Base-by-base conservation (phyloP, 2,113 vertebrate genomes). In the Odocoileus hemionus region DNA sequence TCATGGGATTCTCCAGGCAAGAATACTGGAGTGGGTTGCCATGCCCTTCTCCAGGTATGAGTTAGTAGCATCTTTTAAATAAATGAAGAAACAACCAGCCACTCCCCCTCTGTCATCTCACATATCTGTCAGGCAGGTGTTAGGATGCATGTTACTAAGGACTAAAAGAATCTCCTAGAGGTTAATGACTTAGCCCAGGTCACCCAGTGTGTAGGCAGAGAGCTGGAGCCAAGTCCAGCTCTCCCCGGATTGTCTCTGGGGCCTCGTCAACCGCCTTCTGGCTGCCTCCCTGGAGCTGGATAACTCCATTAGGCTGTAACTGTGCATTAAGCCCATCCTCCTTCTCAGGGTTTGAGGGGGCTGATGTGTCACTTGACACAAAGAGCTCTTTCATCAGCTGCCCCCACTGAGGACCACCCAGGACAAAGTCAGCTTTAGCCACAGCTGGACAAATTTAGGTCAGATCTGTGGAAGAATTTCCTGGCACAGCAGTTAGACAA, bases 381-480 rank as follows among this genome's bases (percentile, higher is more conserved):
- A 79, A 96, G 43, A 70, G 23, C 82, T 94, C 93, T 91, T 94
- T 94, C 57, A 70, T 36, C 55, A 67, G 86, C 93, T 94, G 30
- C 36, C 50, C 58, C 26, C 5, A 19, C 50, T 5, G 82, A 95
- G 91, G 95, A 95, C 89, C 96, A 95, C 96, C 86, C 96, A 94
- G 76, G 82, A 93, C 91, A 79, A 50, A 55, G 86, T 9, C 11
- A n/a, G 54, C 94, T 96, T 60, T 50, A 86, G 82, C 60, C 95
- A 79, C 95, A 84, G 96, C 82, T 91, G 78, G 86, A 91, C 97
- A 94, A 57, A 95, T 96, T 85, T 94, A 93, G 93, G 97, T 86
- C 96, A 93, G 67, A 95, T 94, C 83, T 89, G 93, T 13, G 39
- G 67, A 91, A 78, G 67, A 89, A 97, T 95, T 94, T 97, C 95